phyloP scores from a whole-genome alignment of 1,140 invertebrate genomes.

The Meloidogyne exigua region DNA sequence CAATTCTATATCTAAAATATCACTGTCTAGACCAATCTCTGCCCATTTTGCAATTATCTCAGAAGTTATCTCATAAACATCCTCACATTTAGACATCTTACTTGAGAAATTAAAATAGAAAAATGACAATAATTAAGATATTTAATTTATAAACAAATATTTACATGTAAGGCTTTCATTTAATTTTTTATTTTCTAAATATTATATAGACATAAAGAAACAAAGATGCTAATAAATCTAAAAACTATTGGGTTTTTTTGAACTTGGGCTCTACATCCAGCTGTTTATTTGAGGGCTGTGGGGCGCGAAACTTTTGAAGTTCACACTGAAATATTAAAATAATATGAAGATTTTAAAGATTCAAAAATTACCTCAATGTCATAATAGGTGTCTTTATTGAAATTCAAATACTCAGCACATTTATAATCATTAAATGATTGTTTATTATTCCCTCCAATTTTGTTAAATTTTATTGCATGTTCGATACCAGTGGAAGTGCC shows the following conservation, averaged over 20 bases:
- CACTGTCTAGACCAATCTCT: neutral
- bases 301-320: slow-evolving; percentile 39
- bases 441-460: slow-evolving; percentile 30
- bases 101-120: neutral
- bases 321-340: slow-evolving; percentile 36
- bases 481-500: slow-evolving; percentile 44
- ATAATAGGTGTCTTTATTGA: slow-evolving; percentile 46
- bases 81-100: neutral
- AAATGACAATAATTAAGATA: too few species aligned
- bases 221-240: neutral
- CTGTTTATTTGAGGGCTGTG: slow-evolving; percentile 48
- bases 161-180: too few species aligned
- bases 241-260: slow-evolving; percentile 23
- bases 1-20: neutral
- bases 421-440: slow-evolving; percentile 52
- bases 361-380: slow-evolving; percentile 38
- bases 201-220: slow-evolving; percentile 8
- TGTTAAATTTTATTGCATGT: slow-evolving; percentile 45
- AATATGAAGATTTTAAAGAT: slow-evolving; percentile 6
- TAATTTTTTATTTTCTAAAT: too few species aligned
- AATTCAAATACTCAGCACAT: slow-evolving; percentile 50
- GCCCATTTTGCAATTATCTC: neutral
- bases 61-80: neutral
- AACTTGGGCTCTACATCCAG: slow-evolving; percentile 48
- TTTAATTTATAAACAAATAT: too few species aligned